Evolutionary conservation across 1,140 invertebrate genomes (phyloP).

Genomic region (Triops longicaudatus): DNA sequence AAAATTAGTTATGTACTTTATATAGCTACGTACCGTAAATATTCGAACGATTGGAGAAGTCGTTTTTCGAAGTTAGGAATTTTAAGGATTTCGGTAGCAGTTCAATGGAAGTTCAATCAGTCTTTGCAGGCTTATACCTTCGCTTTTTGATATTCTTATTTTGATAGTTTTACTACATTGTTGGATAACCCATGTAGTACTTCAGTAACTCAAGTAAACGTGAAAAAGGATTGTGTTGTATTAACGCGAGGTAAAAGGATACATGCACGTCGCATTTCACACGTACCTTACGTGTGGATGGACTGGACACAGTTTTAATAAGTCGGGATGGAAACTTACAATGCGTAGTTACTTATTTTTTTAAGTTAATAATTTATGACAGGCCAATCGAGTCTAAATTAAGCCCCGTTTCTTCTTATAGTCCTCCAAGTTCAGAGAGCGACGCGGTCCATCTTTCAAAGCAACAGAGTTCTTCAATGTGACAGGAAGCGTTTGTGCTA

Average conservation of each 20-base stretch:
- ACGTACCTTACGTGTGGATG: neutral
- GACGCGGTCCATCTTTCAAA: constrained; percentile 69
- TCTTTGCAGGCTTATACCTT: too few relatives aligned
- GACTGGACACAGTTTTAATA: neutral
- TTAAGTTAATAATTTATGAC: constrained; percentile 21
- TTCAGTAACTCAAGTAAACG: neutral
- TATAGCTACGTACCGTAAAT: too few relatives aligned
- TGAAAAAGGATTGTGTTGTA: constrained; percentile 12
- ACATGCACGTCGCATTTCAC: neutral
- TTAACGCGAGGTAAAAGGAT: constrained; percentile 1
- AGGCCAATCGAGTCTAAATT: constrained; percentile 52
- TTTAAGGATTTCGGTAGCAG: too few relatives aligned
- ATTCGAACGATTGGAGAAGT: too few relatives aligned
- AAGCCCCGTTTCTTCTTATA: constrained; percentile 93
- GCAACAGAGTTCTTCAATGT: constrained; percentile 62
- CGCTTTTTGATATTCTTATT: too few relatives aligned
- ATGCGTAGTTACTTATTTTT: neutral
- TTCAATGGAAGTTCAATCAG: too few relatives aligned
- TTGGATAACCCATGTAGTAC: too few relatives aligned
- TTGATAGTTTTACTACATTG: too few relatives aligned
- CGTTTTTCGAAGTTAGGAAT: too few relatives aligned
- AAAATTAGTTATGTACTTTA: too few relatives aligned
- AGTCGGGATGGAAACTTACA: constrained; percentile 2
- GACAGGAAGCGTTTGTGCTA: constrained; percentile 59
- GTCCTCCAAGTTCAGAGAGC: constrained; percentile 90